These are phyloP conservation scores for Phortica variegata DNA, from an alignment of 1,140 invertebrate species.

Conservation along the genomic window DNA sequence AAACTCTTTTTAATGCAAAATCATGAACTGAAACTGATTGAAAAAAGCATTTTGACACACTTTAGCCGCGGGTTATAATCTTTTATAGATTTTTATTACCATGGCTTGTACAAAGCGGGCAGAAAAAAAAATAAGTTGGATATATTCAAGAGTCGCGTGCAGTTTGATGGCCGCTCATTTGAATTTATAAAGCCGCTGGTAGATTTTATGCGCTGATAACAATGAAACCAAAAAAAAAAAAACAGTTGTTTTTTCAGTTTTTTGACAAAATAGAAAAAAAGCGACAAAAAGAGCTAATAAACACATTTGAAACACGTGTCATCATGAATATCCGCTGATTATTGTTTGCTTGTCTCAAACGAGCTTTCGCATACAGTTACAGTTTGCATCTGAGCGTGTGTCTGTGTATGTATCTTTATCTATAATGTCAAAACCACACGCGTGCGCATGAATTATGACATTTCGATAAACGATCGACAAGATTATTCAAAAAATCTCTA, in stretches of 20 bases:
- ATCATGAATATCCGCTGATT: constrained; percentile 16
- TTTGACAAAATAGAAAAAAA: constrained; percentile 26
- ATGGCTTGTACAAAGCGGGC: no score
- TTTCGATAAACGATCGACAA: constrained; percentile 10
- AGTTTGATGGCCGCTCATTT: constrained; percentile 49
- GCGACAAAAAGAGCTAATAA: constrained; percentile 23
- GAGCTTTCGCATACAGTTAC: constrained; percentile 30
- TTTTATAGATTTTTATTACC: no score
- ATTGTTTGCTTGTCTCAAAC: no score
- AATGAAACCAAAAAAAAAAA: constrained; percentile 45
- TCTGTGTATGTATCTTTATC: no score
- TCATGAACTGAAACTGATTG: no score
- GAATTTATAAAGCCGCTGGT: constrained; percentile 47
- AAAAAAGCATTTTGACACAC: no score
- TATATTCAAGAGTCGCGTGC: no score
- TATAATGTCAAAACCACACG: no score
- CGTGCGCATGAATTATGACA: constrained; percentile 48
- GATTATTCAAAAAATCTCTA: background rate
- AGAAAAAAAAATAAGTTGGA: no score
- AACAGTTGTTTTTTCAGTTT: no score
- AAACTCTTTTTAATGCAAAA: no score
- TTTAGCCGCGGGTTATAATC: no score
- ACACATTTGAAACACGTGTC: constrained; percentile 50
- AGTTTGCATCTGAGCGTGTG: constrained; percentile 9
- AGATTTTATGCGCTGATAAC: constrained; percentile 48